These are phyloP conservation scores for Sarcophilus harrisii DNA, from an alignment of 2,797 vertebrate species.

Conservation along the genomic window DNA sequence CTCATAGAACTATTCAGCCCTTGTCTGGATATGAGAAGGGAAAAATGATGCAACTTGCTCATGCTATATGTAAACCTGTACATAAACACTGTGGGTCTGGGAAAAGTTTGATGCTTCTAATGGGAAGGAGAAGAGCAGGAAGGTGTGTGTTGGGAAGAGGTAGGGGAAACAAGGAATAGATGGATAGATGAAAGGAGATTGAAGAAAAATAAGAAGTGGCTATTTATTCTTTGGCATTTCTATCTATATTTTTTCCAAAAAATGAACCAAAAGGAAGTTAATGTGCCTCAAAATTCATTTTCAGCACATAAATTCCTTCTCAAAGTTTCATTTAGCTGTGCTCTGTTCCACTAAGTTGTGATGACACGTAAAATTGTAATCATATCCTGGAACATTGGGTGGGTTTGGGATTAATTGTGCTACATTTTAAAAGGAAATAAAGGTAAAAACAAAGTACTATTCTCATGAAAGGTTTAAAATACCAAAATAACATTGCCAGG, in stretches of 20 bases:
- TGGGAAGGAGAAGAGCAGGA: neutral
- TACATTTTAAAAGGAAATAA: neutral
- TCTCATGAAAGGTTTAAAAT: neutral
- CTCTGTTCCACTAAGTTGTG: neutral
- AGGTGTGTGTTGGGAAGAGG: neutral
- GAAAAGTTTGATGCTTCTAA: neutral
- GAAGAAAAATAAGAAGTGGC: neutral
- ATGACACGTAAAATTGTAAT: neutral
- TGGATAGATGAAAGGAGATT: neutral
- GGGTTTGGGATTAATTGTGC: conserved; percentile 24
- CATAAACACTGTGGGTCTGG: neutral
- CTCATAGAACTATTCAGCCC: conserved; percentile 80
- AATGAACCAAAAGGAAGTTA: neutral
- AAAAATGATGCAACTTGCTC: conserved; percentile 55
- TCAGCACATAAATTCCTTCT: neutral
- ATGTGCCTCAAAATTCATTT: neutral
- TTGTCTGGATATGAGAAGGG: conserved; percentile 73
- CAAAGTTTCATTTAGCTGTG: neutral
- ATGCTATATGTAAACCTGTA: neutral
- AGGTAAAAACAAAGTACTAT: neutral
- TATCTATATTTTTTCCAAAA: neutral
- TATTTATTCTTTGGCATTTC: neutral
- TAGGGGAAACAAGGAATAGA: accelerated
- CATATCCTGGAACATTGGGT: neutral
- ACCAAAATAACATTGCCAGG: neutral